Evolutionary conservation across 2,888 invertebrate genomes (phyloP).

Genomic region (Gisinianus flammeolus): DNA sequence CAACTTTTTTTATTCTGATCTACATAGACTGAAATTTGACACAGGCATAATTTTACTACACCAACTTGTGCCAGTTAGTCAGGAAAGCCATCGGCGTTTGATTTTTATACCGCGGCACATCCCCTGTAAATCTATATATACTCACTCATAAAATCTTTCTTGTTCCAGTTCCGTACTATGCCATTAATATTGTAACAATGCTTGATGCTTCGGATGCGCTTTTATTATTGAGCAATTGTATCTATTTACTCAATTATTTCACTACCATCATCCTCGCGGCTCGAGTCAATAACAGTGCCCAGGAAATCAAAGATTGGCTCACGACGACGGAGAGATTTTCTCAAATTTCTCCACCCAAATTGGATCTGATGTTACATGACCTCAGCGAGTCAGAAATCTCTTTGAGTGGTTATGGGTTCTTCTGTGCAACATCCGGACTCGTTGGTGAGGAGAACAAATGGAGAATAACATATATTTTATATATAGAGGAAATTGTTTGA

Average conservation of each 20-base stretch:
- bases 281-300: slow-evolving; percentile 26
- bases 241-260: slow-evolving; percentile 29
- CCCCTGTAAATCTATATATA: no score
- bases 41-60: no score
- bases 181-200: slow-evolving; percentile 32
- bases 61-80: no score
- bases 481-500: background rate
- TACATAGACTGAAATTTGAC: no score
- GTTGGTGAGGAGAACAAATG: slow-evolving; percentile 22
- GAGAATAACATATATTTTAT: background rate
- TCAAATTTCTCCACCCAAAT: slow-evolving; percentile 24
- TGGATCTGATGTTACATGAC: slow-evolving; percentile 31
- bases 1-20: no score
- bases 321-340: slow-evolving; percentile 13
- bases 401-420: slow-evolving; percentile 31
- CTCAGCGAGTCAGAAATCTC: slow-evolving; percentile 28
- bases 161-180: slow-evolving; percentile 30
- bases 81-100: no score
- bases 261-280: slow-evolving; percentile 32
- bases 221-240: slow-evolving; percentile 26
- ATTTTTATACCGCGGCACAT: no score
- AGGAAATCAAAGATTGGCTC: slow-evolving; percentile 32
- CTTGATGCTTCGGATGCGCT: slow-evolving; percentile 30
- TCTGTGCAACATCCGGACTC: slow-evolving; percentile 30
- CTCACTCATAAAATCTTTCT: no score